phyloP scores from a whole-genome alignment of 2,113 vertebrate species.

The Malurus alboscapulatus region DNA sequence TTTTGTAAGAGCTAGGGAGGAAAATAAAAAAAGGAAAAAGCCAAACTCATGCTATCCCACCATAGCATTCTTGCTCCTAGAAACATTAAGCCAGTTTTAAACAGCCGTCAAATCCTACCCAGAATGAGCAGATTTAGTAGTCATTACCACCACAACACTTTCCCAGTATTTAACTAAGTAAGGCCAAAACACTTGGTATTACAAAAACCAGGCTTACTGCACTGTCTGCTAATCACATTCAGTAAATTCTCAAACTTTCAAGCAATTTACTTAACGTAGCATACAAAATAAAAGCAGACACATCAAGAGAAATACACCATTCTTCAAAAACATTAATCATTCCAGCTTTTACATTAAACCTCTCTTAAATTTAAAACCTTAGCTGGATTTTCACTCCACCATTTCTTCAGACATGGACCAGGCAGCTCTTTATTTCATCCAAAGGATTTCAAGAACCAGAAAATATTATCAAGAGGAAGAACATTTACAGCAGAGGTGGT shows the following conservation, averaged over 20 bases:
- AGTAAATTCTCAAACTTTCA: background rate
- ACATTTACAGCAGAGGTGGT: background rate
- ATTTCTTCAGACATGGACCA: background rate
- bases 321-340: background rate
- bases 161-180: background rate
- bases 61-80: background rate
- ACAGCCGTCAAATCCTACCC: background rate
- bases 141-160: background rate
- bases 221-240: background rate
- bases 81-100: background rate
- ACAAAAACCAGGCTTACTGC: background rate
- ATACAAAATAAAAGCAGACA: background rate
- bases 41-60: background rate
- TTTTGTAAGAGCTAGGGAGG: background rate
- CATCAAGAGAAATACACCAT: background rate
- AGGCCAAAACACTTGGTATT: background rate
- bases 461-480: background rate
- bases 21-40: background rate
- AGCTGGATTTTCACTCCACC: background rate
- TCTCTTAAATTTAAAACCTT: background rate
- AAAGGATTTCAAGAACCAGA: background rate
- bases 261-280: background rate
- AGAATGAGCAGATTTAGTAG: background rate
- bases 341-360: background rate
- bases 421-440: background rate